Evolutionary conservation across 2,113 vertebrate species (phyloP).

Genomic region (Catagonus wagneri): DNA sequence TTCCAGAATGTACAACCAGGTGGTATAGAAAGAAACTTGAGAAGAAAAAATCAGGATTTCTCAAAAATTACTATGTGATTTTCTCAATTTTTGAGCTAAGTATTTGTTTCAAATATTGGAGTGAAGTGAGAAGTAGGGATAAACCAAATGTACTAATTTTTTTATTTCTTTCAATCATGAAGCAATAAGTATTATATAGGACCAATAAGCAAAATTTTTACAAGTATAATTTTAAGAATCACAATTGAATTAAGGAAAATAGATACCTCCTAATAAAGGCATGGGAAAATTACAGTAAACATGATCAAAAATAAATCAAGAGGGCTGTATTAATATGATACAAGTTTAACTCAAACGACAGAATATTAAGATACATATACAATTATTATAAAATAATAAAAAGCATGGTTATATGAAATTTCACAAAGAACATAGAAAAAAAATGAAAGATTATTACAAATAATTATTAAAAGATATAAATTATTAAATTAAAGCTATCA

Average conservation of each 20-base stretch:
- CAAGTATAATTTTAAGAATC: slow-evolving; percentile 34
- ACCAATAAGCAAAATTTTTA: not conserved
- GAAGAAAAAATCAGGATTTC: not conserved
- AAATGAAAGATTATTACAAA: not conserved
- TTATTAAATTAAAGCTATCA: not conserved
- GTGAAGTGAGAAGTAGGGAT: not conserved
- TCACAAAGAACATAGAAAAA: not conserved
- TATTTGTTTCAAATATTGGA: not conserved
- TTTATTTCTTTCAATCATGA: not conserved
- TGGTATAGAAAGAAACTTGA: not conserved
- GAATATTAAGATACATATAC: not conserved
- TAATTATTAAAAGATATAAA: not conserved
- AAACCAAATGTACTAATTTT: not conserved
- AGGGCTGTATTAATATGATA: not conserved
- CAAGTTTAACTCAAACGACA: not conserved
- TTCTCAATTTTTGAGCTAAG: not conserved
- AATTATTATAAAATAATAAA: not conserved
- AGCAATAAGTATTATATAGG: not conserved
- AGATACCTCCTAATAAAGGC: not conserved
- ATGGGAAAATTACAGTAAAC: not conserved
- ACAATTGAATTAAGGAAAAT: not conserved
- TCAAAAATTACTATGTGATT: not conserved
- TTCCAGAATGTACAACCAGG: not conserved
- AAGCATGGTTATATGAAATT: not conserved
- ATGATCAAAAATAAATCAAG: slow-evolving; percentile 35